These are phyloP conservation scores for Neotoxoptera formosana DNA, from an alignment of 1,140 invertebrate genomes.

Conservation along the genomic window DNA sequence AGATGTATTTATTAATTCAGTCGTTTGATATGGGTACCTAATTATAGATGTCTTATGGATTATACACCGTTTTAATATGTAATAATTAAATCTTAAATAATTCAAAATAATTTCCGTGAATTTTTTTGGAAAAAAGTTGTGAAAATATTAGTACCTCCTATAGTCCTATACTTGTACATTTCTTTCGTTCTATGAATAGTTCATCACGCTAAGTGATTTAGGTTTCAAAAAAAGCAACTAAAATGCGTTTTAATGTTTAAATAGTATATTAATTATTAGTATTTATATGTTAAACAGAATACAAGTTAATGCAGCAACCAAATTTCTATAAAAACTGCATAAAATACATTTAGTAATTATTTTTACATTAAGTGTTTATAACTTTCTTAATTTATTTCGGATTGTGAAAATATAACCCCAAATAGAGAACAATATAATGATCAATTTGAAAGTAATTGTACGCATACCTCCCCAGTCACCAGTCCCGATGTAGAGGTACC, in stretches of 20 bases:
- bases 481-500: too few relatives aligned
- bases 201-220: background rate
- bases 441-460: conserved; percentile 5
- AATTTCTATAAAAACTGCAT: background rate
- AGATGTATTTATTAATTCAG: background rate
- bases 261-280: background rate
- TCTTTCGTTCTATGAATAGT: background rate
- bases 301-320: too few relatives aligned
- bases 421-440: conserved; percentile 8
- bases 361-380: background rate
- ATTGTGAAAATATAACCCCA: background rate
- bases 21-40: background rate
- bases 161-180: background rate
- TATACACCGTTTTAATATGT: background rate
- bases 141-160: background rate
- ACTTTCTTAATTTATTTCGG: background rate
- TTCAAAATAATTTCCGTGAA: background rate
- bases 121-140: background rate
- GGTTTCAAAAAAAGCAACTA: background rate
- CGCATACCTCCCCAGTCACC: too few relatives aligned
- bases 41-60: background rate
- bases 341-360: background rate
- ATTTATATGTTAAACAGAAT: background rate
- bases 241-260: background rate
- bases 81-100: background rate